Conservation (phyloP, 2,888 invertebrate genomes). For the Shargacucullia verbasci region DNA sequence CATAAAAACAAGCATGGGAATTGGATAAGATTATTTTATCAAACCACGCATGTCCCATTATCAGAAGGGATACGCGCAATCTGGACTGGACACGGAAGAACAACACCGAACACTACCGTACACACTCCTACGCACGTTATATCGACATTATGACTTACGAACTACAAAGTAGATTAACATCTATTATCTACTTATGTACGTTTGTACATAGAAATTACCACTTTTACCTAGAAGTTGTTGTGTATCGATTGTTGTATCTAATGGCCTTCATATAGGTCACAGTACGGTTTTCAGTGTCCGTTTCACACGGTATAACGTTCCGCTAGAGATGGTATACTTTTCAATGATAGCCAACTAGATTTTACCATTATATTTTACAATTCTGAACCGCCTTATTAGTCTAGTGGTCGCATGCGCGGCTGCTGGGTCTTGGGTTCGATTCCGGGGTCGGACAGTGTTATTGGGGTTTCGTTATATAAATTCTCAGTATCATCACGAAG, state of each 20-base stretch:
- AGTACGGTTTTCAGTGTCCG: slow-evolving; percentile 27
- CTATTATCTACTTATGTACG: slow-evolving; percentile 29
- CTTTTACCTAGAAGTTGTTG: slow-evolving; percentile 24
- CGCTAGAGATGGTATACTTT: too few relatives aligned
- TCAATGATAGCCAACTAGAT: too few relatives aligned
- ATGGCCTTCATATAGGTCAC: slow-evolving; percentile 39
- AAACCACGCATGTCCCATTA: slow-evolving; percentile 14
- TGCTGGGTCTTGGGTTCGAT: too few relatives aligned
- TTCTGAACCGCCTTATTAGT: too few relatives aligned
- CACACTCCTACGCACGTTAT: slow-evolving; percentile 29
- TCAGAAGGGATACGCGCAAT: slow-evolving; percentile 27
- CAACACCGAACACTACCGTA: neutral
- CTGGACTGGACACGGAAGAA: slow-evolving; percentile 15
- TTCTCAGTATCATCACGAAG: too few relatives aligned
- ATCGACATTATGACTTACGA: slow-evolving; percentile 18
- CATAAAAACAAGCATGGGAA: too few relatives aligned
- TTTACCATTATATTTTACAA: too few relatives aligned
- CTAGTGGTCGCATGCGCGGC: too few relatives aligned
- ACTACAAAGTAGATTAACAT: slow-evolving; percentile 38
- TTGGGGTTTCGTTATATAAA: too few relatives aligned
- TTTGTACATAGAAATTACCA: too few relatives aligned
- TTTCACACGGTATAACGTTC: slow-evolving; percentile 33
- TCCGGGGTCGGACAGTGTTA: too few relatives aligned
- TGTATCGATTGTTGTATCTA: slow-evolving; percentile 42
- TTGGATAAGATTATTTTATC: neutral